phyloP scores from a whole-genome alignment of 1,140 invertebrate species.

The Heliothis subflexa region DNA sequence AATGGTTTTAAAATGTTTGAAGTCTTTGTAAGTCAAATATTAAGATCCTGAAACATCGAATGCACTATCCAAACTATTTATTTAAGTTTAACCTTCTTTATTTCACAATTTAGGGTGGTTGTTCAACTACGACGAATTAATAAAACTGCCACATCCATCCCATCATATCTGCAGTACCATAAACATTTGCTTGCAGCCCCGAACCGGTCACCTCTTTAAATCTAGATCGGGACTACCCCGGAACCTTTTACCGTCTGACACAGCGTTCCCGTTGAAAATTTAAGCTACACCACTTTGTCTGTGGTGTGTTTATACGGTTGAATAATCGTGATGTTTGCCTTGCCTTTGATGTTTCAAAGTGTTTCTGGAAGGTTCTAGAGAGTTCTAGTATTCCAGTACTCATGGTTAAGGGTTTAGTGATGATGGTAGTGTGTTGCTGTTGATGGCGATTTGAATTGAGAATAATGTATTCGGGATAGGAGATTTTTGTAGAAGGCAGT shows the following conservation, averaged over 20 bases:
- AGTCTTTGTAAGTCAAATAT: too few species aligned
- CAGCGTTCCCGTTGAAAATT: slow-evolving; percentile 44
- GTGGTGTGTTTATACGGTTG: slow-evolving; percentile 42
- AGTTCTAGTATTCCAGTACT: background rate
- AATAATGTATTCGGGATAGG: background rate
- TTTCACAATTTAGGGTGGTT: too few species aligned
- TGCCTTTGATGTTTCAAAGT: slow-evolving; percentile 16
- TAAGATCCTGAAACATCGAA: too few species aligned
- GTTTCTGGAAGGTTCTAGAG: background rate
- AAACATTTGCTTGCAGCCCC: slow-evolving; percentile 48
- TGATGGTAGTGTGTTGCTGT: background rate
- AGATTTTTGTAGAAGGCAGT: background rate
- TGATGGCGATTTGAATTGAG: background rate
- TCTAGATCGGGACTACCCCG: slow-evolving; percentile 43
- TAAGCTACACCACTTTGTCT: slow-evolving; percentile 45
- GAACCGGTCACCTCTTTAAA: slow-evolving; percentile 52
- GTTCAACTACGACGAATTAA: too few species aligned
- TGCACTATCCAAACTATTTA: too few species aligned
- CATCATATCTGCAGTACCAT: background rate
- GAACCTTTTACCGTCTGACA: slow-evolving; percentile 51
- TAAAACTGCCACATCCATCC: slow-evolving; percentile 6
- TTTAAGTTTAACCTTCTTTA: too few species aligned
- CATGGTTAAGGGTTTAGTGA: too few species aligned
- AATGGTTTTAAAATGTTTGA: too few species aligned
- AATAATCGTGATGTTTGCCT: slow-evolving; percentile 40